Conservation (phyloP, 2,797 vertebrate genomes). For the Danio kyathit region DNA sequence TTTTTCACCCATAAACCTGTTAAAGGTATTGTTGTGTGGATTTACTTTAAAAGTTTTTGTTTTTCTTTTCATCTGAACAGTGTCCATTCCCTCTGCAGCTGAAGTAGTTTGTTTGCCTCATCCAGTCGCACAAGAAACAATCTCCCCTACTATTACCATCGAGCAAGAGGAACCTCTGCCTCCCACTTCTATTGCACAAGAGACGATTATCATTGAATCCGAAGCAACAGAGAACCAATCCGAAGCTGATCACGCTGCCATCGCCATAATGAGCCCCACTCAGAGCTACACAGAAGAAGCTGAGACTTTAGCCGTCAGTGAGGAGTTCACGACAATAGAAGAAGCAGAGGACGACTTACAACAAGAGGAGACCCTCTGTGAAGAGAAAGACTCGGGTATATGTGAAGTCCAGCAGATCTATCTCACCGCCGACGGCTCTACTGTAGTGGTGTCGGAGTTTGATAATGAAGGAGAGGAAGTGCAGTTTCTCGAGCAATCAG, state of each 20-base stretch:
- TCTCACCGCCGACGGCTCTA: slow-evolving; percentile 56
- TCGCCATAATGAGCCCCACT: slow-evolving; percentile 55
- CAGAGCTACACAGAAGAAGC: slow-evolving; percentile 35
- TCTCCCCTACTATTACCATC: slow-evolving; percentile 8
- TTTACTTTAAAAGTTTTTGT: too few relatives aligned
- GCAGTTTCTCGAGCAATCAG: slow-evolving; percentile 51
- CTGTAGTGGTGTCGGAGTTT: slow-evolving; percentile 59
- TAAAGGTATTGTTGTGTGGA: too few relatives aligned
- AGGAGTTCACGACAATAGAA: slow-evolving; percentile 19
- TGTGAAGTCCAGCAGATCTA: slow-evolving; percentile 54
- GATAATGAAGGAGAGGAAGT: slow-evolving; percentile 40
- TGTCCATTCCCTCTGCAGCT: slow-evolving; percentile 30
- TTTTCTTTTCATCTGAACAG: slow-evolving; percentile 15
- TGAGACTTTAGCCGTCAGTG: slow-evolving; percentile 26
- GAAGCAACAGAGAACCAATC: slow-evolving; percentile 40
- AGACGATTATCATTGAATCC: slow-evolving; percentile 53
- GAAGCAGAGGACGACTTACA: slow-evolving; percentile 38
- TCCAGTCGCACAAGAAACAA: slow-evolving; percentile 38
- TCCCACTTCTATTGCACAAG: slow-evolving; percentile 52
- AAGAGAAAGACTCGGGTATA: slow-evolving; percentile 55
- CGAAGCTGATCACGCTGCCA: slow-evolving; percentile 47
- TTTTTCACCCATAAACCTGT: too few relatives aligned
- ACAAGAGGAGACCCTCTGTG: slow-evolving; percentile 52
- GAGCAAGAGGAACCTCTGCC: slow-evolving; percentile 40
- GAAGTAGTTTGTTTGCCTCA: slow-evolving; percentile 46